Percentiles rank a stretch among this genome's conserved stretches.
These are phyloP conservation scores for Anisognathus igniventris DNA, from an alignment of 2,797 vertebrate species.

Conservation along the genomic window DNA sequence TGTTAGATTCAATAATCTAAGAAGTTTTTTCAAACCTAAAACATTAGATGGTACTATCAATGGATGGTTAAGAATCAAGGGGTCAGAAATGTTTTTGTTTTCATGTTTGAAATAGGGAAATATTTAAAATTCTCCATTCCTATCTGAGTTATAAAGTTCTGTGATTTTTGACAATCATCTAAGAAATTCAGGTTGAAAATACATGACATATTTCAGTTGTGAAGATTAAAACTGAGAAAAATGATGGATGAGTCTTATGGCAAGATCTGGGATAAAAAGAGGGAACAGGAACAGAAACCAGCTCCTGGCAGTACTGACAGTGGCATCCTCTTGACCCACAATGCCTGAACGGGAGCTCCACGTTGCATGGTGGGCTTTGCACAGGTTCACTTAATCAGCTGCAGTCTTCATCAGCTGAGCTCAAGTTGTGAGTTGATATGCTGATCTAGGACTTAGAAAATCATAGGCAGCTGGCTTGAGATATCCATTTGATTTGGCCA, in stretches of 20 bases:
- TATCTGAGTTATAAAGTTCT: neutral
- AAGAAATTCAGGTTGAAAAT: neutral
- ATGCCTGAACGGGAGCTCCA: neutral
- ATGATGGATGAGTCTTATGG: neutral
- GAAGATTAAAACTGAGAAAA: neutral
- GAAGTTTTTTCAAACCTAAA: neutral
- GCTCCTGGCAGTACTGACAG: neutral
- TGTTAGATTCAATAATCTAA: neutral
- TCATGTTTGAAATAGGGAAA: neutral
- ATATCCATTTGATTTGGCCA: neutral
- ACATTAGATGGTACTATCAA: neutral
- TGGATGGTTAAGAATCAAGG: neutral
- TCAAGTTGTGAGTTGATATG: neutral
- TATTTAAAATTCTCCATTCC: neutral
- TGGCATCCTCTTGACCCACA: neutral
- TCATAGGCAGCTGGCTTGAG: neutral
- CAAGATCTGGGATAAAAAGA: neutral
- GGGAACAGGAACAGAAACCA: neutral
- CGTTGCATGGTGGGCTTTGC: accelerated
- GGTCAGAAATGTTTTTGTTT: neutral
- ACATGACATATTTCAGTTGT: neutral
- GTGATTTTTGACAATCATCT: neutral
- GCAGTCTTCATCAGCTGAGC: neutral
- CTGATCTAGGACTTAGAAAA: neutral
- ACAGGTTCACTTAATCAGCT: neutral